Conservation (phyloP, 2,797 vertebrate genomes). For the Pyrocephalus nanus region DNA sequence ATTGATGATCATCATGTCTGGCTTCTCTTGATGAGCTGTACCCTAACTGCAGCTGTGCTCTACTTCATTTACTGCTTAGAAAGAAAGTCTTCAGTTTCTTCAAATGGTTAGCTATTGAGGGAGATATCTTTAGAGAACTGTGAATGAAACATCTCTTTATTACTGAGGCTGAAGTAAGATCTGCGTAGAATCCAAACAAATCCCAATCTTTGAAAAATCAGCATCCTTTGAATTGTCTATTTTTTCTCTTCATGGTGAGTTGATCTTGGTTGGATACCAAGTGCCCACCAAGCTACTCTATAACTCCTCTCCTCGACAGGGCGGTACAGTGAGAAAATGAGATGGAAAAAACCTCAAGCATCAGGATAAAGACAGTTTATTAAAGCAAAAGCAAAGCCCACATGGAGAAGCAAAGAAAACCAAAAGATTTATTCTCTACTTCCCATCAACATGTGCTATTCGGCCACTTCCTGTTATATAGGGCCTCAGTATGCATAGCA, state of each 20-base stretch:
- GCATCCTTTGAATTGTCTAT: background rate
- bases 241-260: background rate
- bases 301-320: background rate
- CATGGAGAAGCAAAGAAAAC: background rate
- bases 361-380: background rate
- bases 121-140: background rate
- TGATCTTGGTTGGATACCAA: background rate
- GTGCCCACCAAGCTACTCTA: background rate
- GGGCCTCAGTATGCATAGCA: background rate
- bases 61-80: background rate
- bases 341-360: background rate
- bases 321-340: background rate
- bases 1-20: background rate
- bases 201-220: background rate
- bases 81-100: background rate
- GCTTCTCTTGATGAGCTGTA: background rate
- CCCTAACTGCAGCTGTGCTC: background rate
- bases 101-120: background rate
- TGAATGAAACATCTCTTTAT: background rate
- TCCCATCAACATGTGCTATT: background rate
- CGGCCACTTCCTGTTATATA: background rate
- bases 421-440: background rate
- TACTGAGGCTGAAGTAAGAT: background rate
- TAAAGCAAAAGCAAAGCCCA: background rate
- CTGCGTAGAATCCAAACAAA: background rate